Conservation (phyloP, 2,113 vertebrate genomes). For the Tenrec ecaudatus region DNA sequence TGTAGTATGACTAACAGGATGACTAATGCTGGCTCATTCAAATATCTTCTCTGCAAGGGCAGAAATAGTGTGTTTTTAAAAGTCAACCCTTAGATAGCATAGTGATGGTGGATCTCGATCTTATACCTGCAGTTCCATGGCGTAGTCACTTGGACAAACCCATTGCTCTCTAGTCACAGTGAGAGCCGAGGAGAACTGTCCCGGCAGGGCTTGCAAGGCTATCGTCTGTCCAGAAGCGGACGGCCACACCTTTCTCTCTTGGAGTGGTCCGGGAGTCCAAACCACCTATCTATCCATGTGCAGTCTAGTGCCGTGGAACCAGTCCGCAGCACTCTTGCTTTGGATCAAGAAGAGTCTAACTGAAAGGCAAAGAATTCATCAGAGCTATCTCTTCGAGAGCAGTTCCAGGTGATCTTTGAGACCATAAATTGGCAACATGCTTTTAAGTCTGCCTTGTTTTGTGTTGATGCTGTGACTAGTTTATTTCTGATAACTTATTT, state of each 20-base stretch:
- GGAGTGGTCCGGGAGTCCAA: background rate
- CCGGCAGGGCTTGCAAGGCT: background rate
- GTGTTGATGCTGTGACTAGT: background rate
- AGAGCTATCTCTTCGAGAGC: background rate
- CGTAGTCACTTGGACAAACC: background rate
- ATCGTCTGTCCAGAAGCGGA: background rate
- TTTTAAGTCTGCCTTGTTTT: background rate
- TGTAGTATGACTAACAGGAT: background rate
- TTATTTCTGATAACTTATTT: constrained; percentile 1
- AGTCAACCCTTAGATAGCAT: background rate
- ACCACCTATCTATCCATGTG: background rate
- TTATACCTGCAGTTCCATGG: constrained; percentile 27
- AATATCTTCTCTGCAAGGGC: background rate
- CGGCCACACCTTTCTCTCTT: background rate
- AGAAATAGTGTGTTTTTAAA: constrained; percentile 20
- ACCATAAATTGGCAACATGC: background rate
- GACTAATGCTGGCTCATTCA: constrained; percentile 1
- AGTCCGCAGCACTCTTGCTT: background rate
- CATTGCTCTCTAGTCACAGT: background rate
- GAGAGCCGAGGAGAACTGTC: background rate
- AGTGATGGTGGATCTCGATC: constrained; percentile 4
- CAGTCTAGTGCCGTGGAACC: background rate
- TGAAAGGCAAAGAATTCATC: background rate
- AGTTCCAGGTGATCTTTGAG: background rate
- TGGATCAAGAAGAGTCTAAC: background rate